phyloP scores from a whole-genome alignment of 2,888 invertebrate genomes.

The Anorthoa munda region DNA sequence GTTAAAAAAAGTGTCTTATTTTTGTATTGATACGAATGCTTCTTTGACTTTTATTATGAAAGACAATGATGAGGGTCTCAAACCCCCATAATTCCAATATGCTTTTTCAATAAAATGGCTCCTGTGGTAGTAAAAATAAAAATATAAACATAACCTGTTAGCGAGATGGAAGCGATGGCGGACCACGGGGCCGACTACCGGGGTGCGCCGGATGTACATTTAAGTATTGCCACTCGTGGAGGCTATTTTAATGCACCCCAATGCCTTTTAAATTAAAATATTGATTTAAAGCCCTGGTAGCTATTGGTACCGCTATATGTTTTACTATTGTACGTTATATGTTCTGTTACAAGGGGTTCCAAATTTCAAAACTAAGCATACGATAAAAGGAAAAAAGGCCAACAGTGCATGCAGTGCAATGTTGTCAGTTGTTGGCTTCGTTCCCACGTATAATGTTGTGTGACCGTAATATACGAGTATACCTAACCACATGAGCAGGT shows the following conservation, averaged over 20 bases:
- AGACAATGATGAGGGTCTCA: no score
- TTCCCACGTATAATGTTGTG: slow-evolving; percentile 52
- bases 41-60: no score
- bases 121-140: not conserved
- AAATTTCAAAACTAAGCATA: slow-evolving; percentile 46
- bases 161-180: not conserved
- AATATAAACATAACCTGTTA: not conserved
- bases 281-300: slow-evolving; percentile 18
- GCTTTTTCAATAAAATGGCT: not conserved
- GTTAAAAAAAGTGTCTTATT: no score
- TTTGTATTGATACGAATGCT: no score
- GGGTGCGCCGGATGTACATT: not conserved
- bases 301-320: not conserved
- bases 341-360: not conserved
- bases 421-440: slow-evolving; percentile 60
- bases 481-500: slow-evolving; percentile 12
- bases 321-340: not conserved
- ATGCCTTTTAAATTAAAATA: slow-evolving; percentile 15
- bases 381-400: slow-evolving; percentile 40
- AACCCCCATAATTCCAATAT: no score
- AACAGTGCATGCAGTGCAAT: slow-evolving; percentile 36
- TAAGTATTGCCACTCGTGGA: not conserved
- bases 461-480: slow-evolving; percentile 43
- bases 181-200: not conserved
- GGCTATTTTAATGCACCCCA: slow-evolving; percentile 6